Evolutionary conservation across 2,113 vertebrate species (phyloP), one percentile per base, ranked within the genome.

Genomic region (Morone saxatilis): DNA sequence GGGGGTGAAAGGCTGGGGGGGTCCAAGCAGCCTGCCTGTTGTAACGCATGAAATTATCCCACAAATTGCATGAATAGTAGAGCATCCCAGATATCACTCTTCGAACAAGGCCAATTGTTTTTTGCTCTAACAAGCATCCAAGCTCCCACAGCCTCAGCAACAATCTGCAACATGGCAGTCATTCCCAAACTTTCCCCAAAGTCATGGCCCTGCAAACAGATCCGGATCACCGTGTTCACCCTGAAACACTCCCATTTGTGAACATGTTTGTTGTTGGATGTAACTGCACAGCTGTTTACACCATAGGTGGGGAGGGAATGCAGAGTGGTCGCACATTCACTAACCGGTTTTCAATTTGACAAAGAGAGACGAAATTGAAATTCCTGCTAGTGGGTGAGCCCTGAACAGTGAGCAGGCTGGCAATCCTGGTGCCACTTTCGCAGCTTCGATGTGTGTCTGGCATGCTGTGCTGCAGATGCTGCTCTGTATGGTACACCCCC

Each of bases 391-490:
- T 57, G 45, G 78, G 50, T 31, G 73, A 65, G 72, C 50, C 54
- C 59, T 59, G 36, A 77, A 56, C 57, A 13, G 59, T 43, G 71
- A 82, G 72, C 80, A 57, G 62, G 70, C 76, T 65, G 61, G 83
- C 83, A 56, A 84, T 74, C 78, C 59, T 36, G 8, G 36, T 56
- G 83, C 77, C 87, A 80, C 86, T 76, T 40, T 74, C 72, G 11
- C 87, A 82, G 81, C 83, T 90, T 47, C 75, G 75, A 76, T 78
- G 71, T 67, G 81, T 75, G 84, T 75, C 69, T 65, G 71, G 13
- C 81, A 6, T 59, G 88, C 84, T 85, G 88, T 13, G 82, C 78
- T 85, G 81, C 87, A 88, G 87, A 85, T 86, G 83, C 85, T 71
- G 66, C 81, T 70, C 86, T 80, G 57, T 84, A 20, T 65, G 87